These are phyloP conservation scores for Acropternis orthonyx DNA, from an alignment of 2,797 vertebrate genomes.

Conservation along the genomic window DNA sequence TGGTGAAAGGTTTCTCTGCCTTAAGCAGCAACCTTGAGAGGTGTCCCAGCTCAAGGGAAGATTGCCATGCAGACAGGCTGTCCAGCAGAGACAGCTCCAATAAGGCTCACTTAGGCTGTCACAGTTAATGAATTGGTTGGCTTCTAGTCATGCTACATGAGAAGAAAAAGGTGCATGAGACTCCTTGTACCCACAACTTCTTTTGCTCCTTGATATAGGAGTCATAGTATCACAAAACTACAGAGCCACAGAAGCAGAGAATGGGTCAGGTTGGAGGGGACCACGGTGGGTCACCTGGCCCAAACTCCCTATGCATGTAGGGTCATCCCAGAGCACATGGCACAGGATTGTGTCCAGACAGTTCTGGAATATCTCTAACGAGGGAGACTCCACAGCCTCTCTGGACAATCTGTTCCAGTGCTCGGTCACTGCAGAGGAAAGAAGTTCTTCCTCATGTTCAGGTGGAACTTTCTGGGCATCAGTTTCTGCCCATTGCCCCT, in stretches of 20 bases:
- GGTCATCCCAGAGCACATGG: not conserved
- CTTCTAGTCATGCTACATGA: not conserved
- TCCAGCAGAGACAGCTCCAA: not conserved
- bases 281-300: no score
- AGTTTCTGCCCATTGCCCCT: not conserved
- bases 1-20: not conserved
- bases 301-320: not conserved
- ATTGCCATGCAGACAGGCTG: not conserved
- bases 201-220: not conserved
- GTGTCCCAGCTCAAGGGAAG: not conserved
- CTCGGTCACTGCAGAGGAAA: not conserved
- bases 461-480: not conserved
- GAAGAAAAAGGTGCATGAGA: not conserved
- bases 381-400: not conserved
- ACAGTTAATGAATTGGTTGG: not conserved
- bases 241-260: not conserved
- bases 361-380: not conserved
- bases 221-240: not conserved
- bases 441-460: not conserved
- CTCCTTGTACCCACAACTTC: not conserved
- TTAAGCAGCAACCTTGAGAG: not conserved
- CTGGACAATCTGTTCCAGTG: no score
- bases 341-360: not conserved
- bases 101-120: not conserved
- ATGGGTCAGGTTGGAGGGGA: not conserved